Evolutionary conservation across 2,113 vertebrate species (phyloP).

Genomic region (Nestor notabilis): DNA sequence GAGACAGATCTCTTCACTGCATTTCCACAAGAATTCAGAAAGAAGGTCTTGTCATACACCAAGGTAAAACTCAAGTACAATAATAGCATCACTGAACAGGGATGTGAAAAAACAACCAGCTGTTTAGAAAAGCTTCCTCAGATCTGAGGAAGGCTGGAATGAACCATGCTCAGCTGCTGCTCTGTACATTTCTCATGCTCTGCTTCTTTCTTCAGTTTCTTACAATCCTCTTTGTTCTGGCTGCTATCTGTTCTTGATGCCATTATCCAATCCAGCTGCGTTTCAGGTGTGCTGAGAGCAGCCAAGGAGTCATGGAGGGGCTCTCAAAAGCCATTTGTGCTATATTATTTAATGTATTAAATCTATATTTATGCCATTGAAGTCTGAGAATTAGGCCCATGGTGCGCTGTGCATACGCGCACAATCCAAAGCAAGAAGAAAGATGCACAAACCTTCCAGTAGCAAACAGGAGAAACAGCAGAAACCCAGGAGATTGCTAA

Average conservation of each 20-base stretch:
- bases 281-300: background rate
- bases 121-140: background rate
- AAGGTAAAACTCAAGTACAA: background rate
- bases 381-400: background rate
- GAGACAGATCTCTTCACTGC: background rate
- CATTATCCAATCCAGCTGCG: background rate
- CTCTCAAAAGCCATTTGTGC: background rate
- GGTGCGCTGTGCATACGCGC: background rate
- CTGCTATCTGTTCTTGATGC: background rate
- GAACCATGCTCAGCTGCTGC: background rate
- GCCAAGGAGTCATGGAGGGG: background rate
- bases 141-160: background rate
- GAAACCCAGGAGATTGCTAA: background rate
- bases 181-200: background rate
- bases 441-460: background rate
- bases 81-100: background rate
- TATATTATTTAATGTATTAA: background rate
- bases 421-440: background rate
- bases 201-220: background rate
- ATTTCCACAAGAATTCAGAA: background rate
- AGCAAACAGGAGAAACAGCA: background rate
- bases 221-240: background rate
- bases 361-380: too few relatives aligned
- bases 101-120: background rate
- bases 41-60: background rate